Base-by-base conservation (phyloP, 2,113 vertebrate species). In the Merops nubicus region DNA sequence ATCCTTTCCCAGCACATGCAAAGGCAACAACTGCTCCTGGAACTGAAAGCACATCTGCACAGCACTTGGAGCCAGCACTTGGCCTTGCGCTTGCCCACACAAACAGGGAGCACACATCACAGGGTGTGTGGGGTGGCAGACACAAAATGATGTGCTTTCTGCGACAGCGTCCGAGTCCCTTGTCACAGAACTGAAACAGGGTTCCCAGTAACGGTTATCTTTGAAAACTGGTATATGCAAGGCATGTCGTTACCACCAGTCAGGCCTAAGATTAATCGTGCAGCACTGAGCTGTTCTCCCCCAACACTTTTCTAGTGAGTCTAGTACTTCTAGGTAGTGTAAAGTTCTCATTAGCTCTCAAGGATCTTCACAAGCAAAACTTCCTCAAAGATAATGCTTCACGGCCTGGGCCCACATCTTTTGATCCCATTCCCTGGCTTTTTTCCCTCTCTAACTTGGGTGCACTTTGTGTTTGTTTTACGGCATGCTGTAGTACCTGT, bases 381-480 rank as follows among this genome's bases (percentile, higher is more conserved):
- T 93, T 94, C 73, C 95, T 91, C 93, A 95, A 88, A 88, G 85
- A 86, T 92, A 63, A 1, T 48, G 53, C 86, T 91, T 93, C 76
- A 75, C 94, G 85, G 90, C 68, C 79, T 62, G 78, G 72, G 85
- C 60, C 60, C 2, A 4, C 14, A 13, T 40, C 69, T 80, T 83
- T 83, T 88, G 67, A 82, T 85, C 42, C 68, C 53, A 14, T 89
- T 67, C 64, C 73, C 84, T 40, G 63, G 38, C 64, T 96, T 93
- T 93, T 87, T 68, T 85, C 42, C 88, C 42, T 34, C 56, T 69
- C 85, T 63, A 82, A 91, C 90, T 95, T 84, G 1, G 29, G 87
- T 50, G 91, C 84, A 79, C 85, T 89, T 43, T 84, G 84, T 91
- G 82, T 95, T 95, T 95, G 86, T 95, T 95, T 93, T 48, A 93